phyloP scores from a whole-genome alignment of 2,113 vertebrate species.

The Prochilodus magdalenae region DNA sequence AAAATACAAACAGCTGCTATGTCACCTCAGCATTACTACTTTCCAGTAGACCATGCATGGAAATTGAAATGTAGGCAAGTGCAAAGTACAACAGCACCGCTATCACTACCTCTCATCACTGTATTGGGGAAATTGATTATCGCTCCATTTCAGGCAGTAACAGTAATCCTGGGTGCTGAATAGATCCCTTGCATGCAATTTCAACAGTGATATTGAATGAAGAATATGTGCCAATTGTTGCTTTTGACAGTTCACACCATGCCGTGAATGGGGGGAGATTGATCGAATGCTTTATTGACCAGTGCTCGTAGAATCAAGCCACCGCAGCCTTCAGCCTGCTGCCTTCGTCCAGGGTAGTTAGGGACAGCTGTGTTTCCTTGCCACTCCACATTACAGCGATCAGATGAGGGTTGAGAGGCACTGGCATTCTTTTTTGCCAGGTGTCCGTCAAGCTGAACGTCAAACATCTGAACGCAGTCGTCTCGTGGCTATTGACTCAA shows the following conservation, averaged over 20 bases:
- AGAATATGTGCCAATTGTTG: background rate
- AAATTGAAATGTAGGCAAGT: background rate
- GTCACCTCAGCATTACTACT: too few species aligned
- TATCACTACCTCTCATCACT: background rate
- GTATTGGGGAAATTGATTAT: background rate
- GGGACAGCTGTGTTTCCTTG: slow-evolving; percentile 31
- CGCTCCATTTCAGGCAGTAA: background rate
- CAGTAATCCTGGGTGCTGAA: background rate
- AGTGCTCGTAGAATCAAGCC: background rate
- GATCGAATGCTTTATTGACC: slow-evolving; percentile 23
- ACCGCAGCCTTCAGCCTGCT: slow-evolving; percentile 3
- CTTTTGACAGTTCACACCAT: slow-evolving; percentile 14
- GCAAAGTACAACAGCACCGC: background rate
- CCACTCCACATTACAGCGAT: slow-evolving; percentile 23
- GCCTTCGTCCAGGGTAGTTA: slow-evolving; percentile 8
- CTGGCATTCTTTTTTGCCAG: slow-evolving; percentile 24
- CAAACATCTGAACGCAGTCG: slow-evolving; percentile 41
- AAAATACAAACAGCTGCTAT: too few species aligned
- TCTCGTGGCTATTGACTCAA: slow-evolving; percentile 40
- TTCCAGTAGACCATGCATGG: background rate
- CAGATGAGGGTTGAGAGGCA: slow-evolving; percentile 11
- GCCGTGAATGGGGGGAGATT: background rate
- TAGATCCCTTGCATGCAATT: background rate
- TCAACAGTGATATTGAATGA: slow-evolving; percentile 2
- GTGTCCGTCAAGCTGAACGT: slow-evolving; percentile 52